Evolutionary conservation across 2,888 invertebrate species (phyloP), one percentile per base, ranked within the genome.

Genomic region (Phragmatobia fuliginosa): DNA sequence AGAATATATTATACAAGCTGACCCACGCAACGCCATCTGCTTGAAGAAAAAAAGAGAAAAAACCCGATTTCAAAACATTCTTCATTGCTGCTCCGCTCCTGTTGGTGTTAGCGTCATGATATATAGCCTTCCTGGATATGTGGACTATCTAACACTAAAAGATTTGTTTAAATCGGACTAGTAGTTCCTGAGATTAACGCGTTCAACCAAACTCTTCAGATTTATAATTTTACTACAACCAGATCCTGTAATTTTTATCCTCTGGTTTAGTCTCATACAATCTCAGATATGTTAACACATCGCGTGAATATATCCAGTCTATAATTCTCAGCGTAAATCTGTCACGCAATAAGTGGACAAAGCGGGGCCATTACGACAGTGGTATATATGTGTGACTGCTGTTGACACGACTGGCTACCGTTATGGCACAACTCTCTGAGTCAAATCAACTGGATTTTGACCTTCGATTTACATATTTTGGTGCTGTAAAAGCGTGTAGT

Each of bases 341-440:
- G 28, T 36, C 64, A 65, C 33, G 64, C 64, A 31, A 65, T 31
- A 32, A 25, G 36, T 56, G 64, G 25, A 65, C 36, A 65, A 56
- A 56, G 25, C 49, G 32, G 5, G 25, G 25, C 8, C 33, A 33
- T 65, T 52, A 49, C 49, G n/a, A 36, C 56, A 56, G 25, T 18
- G 33, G n/a, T 14, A 14, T 32, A 52, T 33, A 41, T 49, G 45
- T 49, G 8, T 64, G 25, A 21, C 11, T 33, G 33, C n/a, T 3
- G 59, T 21, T 60, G 59, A 56, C 52, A 52, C 28, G 52, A 56
- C 16, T 32, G 18, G 36, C 36, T 21, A 25, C 64, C 38, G 56
- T 65, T 65, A 56, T 56, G 36, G 25, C 64, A 65, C 36, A 28
- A 28, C 28, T 28, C 52, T 52, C 52, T 18, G 49, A 31, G 7